Conservation (phyloP, 2,888 invertebrate species). For the Epicampocera succincta region DNA sequence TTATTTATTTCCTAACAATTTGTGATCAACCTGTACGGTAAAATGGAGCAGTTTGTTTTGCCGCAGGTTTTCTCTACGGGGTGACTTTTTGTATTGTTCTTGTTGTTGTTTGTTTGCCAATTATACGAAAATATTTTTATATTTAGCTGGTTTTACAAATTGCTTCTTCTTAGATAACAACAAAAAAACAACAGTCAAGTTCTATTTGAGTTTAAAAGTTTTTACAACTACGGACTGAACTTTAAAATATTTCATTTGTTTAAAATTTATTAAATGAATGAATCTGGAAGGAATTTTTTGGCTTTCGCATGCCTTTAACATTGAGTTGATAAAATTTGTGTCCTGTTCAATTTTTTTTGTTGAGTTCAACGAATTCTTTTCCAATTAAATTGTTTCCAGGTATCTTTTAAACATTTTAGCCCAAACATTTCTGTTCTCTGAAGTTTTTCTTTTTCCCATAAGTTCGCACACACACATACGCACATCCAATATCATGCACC, state of each 20-base stretch:
- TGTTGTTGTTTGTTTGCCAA: background rate
- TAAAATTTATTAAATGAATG: too few relatives aligned
- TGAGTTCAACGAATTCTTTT: background rate
- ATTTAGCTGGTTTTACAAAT: too few relatives aligned
- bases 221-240: too few relatives aligned
- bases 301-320: too few relatives aligned
- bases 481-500: constrained; percentile 43
- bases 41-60: constrained; percentile 13
- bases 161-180: too few relatives aligned
- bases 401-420: background rate
- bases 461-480: too few relatives aligned
- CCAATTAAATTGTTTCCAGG: background rate
- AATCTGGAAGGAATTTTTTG: too few relatives aligned
- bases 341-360: background rate
- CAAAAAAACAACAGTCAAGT: too few relatives aligned
- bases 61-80: background rate
- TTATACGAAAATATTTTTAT: background rate
- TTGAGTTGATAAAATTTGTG: background rate
- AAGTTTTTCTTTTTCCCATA: constrained; percentile 1
- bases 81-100: background rate
- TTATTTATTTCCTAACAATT: constrained; percentile 1
- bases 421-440: background rate
- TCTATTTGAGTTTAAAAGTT: too few relatives aligned
- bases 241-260: too few relatives aligned
- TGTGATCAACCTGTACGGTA: constrained; percentile 10